Percentiles rank a stretch among this genome's conserved stretches.
These are phyloP conservation scores for Tapera naevia DNA, from an alignment of 2,797 vertebrate species.

Conservation along the genomic window DNA sequence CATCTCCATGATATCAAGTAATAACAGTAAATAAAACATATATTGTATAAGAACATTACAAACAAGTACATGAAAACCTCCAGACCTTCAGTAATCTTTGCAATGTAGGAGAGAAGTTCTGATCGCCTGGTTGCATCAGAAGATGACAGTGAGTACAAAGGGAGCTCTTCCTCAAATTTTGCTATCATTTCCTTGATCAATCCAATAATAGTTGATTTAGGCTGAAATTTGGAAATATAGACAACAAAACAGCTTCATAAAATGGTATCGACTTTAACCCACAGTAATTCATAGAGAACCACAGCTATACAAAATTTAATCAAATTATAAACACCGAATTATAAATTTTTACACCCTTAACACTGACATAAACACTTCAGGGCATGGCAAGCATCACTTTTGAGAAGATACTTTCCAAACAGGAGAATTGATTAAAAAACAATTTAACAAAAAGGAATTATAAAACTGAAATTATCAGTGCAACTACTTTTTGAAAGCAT, in stretches of 20 bases:
- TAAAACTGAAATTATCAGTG: too few species aligned
- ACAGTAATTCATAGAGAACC: neutral
- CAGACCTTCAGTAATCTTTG: slow-evolving; percentile 86
- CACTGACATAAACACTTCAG: neutral
- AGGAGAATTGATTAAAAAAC: too few species aligned
- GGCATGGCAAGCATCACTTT: neutral
- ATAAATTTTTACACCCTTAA: neutral
- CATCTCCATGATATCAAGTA: neutral
- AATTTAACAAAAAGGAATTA: too few species aligned
- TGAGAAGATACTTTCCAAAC: too few species aligned
- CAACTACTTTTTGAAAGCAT: too few species aligned
- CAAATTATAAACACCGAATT: neutral
- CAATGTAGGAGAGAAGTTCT: slow-evolving; percentile 86
- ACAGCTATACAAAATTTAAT: neutral
- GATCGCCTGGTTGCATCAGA: slow-evolving; percentile 78
- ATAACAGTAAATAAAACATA: neutral
- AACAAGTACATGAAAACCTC: neutral
- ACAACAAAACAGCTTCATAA: neutral
- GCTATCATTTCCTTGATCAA: slow-evolving; percentile 90
- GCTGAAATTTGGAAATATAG: slow-evolving; percentile 77
- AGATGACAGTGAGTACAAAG: slow-evolving; percentile 81
- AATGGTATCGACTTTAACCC: neutral
- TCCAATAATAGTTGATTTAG: slow-evolving; percentile 85
- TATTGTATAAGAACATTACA: neutral
- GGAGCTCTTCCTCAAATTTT: slow-evolving; percentile 93